These are phyloP conservation scores for Sebastes variabilis DNA, from an alignment of 2,797 vertebrate species.

Conservation along the genomic window DNA sequence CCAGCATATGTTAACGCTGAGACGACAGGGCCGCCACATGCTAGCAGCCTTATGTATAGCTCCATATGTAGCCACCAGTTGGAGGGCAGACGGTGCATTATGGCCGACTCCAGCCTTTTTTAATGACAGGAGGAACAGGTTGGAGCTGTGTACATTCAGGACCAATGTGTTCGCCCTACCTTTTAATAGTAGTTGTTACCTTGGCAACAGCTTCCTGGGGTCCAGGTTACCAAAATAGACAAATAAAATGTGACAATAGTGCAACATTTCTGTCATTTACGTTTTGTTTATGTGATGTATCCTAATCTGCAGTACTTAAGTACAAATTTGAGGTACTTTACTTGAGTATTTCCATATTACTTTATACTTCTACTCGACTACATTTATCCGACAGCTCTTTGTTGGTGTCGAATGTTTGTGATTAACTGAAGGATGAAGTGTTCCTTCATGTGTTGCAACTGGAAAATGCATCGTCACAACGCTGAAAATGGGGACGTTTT, in stretches of 20 bases:
- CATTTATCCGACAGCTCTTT: no score
- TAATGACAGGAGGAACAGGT: conserved; percentile 23
- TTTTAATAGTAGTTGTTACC: neutral
- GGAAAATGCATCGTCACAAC: no score
- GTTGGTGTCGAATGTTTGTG: no score
- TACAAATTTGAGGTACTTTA: no score
- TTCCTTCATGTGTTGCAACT: no score
- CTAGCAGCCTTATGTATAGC: conserved; percentile 11
- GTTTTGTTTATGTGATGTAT: neutral
- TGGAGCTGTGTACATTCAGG: neutral
- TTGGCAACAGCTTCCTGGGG: neutral
- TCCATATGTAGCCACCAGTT: conserved; percentile 56
- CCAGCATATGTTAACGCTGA: conserved; percentile 54
- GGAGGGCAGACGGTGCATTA: conserved; percentile 23
- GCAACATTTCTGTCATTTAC: neutral
- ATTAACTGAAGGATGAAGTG: no score
- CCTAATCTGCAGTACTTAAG: no score
- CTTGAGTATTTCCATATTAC: no score
- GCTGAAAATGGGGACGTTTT: no score
- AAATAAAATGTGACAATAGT: neutral
- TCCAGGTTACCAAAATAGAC: neutral
- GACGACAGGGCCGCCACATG: conserved; percentile 50
- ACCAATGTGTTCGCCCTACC: neutral
- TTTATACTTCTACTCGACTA: no score
- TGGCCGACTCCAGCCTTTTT: neutral